A percentile compares a stretch with the other conserved stretches of the same genome.
These are phyloP conservation scores for Brachyalestes nurse DNA, from an alignment of 2,797 vertebrate species.

Conservation along the genomic window DNA sequence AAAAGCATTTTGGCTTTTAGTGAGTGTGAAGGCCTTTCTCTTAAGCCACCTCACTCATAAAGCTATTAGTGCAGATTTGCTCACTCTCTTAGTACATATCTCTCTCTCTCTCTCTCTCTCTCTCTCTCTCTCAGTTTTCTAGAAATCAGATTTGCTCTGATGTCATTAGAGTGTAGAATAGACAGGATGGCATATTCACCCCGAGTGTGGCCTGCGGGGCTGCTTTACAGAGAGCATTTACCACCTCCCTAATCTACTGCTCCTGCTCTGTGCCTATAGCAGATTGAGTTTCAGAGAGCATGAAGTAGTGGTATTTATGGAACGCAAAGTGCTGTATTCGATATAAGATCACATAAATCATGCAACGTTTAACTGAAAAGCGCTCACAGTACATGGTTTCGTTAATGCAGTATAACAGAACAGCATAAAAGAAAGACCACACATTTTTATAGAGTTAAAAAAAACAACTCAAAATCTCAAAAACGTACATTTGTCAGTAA, in stretches of 20 bases:
- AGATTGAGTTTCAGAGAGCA: slow-evolving; percentile 26
- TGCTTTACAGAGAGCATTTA: slow-evolving; percentile 65
- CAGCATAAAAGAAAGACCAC: not conserved
- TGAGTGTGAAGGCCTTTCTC: slow-evolving; percentile 38
- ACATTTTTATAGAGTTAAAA: not conserved
- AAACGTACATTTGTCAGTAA: not conserved
- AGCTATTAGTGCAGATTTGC: slow-evolving; percentile 54
- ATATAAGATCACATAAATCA: not conserved
- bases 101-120: slow-evolving; percentile 10
- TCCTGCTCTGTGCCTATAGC: slow-evolving; percentile 17
- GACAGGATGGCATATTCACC: slow-evolving; percentile 60
- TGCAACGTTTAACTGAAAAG: not conserved
- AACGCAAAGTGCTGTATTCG: not conserved
- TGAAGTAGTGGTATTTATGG: slow-evolving; percentile 32
- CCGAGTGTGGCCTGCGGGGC: slow-evolving; percentile 63
- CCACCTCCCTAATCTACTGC: slow-evolving; percentile 53
- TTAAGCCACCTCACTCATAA: slow-evolving; percentile 53
- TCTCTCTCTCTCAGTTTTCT: slow-evolving; percentile 30
- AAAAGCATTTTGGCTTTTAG: slow-evolving; percentile 42
- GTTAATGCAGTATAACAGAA: not conserved
- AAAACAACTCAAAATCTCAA: not conserved
- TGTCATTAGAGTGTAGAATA: slow-evolving; percentile 74
- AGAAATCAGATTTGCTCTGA: slow-evolving; percentile 67
- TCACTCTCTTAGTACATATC: not conserved
- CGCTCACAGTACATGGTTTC: not conserved